Evolutionary conservation across 1,140 invertebrate species (phyloP), one percentile per base, ranked within the genome.

Genomic region (Olivierus martensii): DNA sequence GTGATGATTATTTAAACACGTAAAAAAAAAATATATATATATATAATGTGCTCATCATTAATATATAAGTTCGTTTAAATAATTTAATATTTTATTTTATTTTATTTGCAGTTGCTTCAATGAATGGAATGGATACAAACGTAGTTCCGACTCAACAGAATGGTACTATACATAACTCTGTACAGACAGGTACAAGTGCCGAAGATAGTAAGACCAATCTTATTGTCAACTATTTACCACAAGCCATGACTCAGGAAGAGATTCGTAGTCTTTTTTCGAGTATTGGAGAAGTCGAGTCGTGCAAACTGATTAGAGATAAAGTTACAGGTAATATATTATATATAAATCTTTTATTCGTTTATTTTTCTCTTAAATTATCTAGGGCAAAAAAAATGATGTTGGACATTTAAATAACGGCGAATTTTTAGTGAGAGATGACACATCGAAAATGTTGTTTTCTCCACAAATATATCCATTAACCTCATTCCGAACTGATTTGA

Each of bases 191-290:
- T 55, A 76, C 82, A 57, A 43, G 80, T 61, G 77, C 81, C 61
- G 87, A 91, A 73, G 89, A 93, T 71, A 88, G 84, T 57, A 96
- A 95, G 75, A 94, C 89, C 46, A 99, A 99, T 75, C 79, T 99
- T 58, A 99, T 99, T 68, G 94, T 99, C 60, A 99, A 99, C 72
- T 99, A 99, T 72, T 77, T 99, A 66, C 95, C 95, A 45, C 95
- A 99, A 74, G 95, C 87, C 51, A 99, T 99, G 96, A 95, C 91
- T 22, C 95, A 99, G 73, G 95, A 99, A 70, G 94, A 99, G 70
- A 96, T 98, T 56, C 78, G 91, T 53, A 92, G 89, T 44, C 76
- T 99, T 44, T 99, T 99, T 73, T 88, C 89, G 15, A 93, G 87
- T 64, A 95, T 98, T 67, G 95, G 95, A 42, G 93, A 98, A 70